A percentile compares a stretch with the other conserved stretches of the same genome.
phyloP scores from a whole-genome alignment of 1,140 invertebrate genomes.

The Ladona fulva region DNA sequence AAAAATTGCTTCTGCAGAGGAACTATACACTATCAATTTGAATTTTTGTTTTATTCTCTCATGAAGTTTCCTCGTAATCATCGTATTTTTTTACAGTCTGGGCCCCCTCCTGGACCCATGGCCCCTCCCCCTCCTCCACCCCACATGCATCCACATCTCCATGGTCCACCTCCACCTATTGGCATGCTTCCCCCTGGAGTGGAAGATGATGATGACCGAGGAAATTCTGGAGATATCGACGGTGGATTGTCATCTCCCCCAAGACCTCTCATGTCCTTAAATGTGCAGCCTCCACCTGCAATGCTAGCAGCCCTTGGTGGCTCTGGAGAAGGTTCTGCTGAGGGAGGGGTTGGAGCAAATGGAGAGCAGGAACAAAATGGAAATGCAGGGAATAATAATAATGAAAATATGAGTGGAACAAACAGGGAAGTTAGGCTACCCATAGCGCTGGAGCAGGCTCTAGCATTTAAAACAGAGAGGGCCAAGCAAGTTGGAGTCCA shows the following conservation, averaged over 20 bases:
- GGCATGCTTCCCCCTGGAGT: not conserved
- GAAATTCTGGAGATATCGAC: not conserved
- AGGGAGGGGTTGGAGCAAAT: slow-evolving; percentile 17
- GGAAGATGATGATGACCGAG: not conserved
- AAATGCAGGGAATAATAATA: slow-evolving; percentile 19
- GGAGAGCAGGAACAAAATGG: slow-evolving; percentile 21
- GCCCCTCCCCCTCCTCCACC: not conserved
- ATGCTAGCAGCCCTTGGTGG: slow-evolving; percentile 26
- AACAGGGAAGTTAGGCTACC: slow-evolving; percentile 55
- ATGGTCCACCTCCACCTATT: not conserved
- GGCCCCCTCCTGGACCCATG: not conserved
- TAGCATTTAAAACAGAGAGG: slow-evolving; percentile 77
- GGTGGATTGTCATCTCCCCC: not conserved
- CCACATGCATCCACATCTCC: not conserved
- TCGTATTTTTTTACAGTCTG: not conserved
- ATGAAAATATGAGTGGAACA: slow-evolving; percentile 34
- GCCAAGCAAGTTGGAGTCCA: slow-evolving; percentile 63
- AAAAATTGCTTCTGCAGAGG: too few species aligned
- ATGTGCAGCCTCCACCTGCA: slow-evolving; percentile 25
- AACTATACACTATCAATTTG: too few species aligned
- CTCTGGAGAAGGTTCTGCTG: slow-evolving; percentile 28
- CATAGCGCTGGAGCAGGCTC: slow-evolving; percentile 75
- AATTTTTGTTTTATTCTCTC: too few species aligned
- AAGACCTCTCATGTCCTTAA: not conserved
- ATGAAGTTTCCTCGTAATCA: not conserved